Conservation (phyloP, 2,113 vertebrate genomes). For the Cnemophilus loriae region DNA sequence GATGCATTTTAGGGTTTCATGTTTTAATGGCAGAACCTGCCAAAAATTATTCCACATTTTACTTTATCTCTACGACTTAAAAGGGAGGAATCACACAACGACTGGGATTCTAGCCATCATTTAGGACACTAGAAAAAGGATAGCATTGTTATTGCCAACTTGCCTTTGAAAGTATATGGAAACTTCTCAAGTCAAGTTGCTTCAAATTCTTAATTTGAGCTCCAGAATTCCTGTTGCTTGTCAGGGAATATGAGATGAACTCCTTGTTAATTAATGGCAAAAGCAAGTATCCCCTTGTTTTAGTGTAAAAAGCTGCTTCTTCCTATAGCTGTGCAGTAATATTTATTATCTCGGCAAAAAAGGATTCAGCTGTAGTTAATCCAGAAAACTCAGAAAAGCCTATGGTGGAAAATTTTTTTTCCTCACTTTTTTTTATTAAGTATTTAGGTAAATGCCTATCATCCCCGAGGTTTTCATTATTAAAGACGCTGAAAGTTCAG, state of each 20-base stretch:
- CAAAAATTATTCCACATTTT: neutral
- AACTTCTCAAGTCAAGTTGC: neutral
- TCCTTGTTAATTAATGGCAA: neutral
- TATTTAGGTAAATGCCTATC: neutral
- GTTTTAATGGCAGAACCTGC: neutral
- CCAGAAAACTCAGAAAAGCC: neutral
- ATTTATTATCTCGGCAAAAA: neutral
- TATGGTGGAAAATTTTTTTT: neutral
- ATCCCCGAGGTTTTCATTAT: conserved; percentile 18
- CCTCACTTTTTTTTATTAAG: neutral
- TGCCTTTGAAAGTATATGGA: neutral
- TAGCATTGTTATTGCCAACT: neutral
- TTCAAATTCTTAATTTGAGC: neutral
- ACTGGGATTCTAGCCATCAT: neutral
- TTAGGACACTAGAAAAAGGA: neutral
- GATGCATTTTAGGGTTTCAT: neutral
- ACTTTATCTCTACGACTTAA: neutral
- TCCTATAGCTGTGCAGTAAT: neutral
- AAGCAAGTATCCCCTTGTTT: neutral
- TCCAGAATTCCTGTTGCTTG: neutral
- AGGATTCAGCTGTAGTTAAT: neutral
- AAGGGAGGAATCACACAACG: neutral
- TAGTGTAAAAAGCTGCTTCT: neutral
- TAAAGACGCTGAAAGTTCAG: conserved; percentile 48
- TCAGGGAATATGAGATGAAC: neutral